Conservation (phyloP, 1,140 invertebrate species). For the Wasmannia auropunctata region DNA sequence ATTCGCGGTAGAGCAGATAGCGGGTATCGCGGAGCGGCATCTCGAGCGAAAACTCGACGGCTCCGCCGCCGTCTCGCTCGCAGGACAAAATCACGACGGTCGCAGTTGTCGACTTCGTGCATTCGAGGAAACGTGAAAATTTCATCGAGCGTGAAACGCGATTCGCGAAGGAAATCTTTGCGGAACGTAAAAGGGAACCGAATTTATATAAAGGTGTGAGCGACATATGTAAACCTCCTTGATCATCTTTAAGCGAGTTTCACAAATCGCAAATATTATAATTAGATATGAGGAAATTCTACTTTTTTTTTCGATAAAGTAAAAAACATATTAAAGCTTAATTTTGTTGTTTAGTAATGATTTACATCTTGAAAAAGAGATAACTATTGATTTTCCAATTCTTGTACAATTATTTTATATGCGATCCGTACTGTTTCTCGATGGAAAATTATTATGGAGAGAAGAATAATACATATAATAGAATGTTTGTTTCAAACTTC, state of each 20-base stretch:
- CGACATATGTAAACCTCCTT: not conserved
- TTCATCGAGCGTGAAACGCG: not conserved
- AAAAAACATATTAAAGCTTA: not conserved
- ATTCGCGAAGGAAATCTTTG: not conserved
- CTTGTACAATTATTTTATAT: not conserved
- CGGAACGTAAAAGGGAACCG: not conserved
- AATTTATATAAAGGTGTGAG: not conserved
- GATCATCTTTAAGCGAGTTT: not conserved
- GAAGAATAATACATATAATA: no score
- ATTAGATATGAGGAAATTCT: not conserved
- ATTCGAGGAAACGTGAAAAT: not conserved
- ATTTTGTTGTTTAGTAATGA: not conserved
- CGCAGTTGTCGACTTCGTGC: not conserved
- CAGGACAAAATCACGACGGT: conserved; percentile 22
- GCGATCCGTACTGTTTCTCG: not conserved
- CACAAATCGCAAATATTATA: not conserved
- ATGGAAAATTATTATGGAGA: no score
- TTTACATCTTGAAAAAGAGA: no score
- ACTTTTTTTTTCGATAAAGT: not conserved
- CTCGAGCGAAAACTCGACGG: conserved; percentile 39
- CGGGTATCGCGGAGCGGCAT: conserved; percentile 34
- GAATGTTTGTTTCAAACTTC: no score
- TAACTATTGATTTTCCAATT: not conserved
- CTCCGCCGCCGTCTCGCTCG: not conserved
- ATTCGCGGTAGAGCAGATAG: conserved; percentile 44